Base-by-base conservation (phyloP, 2,888 invertebrate species). In the Harmothoe impar region DNA sequence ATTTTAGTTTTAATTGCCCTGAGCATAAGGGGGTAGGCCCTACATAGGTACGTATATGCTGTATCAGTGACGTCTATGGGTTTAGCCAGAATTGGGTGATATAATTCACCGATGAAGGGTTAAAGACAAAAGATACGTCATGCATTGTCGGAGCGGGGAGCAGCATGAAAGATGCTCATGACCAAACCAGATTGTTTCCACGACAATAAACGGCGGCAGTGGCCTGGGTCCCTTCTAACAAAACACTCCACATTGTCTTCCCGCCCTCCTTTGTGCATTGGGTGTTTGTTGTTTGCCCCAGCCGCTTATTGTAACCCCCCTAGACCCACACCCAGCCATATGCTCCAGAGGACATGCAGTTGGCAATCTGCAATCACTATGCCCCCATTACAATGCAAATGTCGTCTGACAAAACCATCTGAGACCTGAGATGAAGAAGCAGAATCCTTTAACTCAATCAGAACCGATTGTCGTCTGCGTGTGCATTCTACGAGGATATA, bases 161-260 rank as follows among this genome's bases (percentile, higher is more conserved):
- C 43, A 81, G 33, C 3, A 35, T 35, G 43, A 43, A 81, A 35
- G 81, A 33, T 81, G 81, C 35, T 81, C 81, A 35, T 23, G 81
- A 81, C 81, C 43, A 43, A 43, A n/a, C 35, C 35, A 33, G 35
- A 81, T 81, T 81, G 81, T 81, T 81, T 81, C 35, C 81, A 81
- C 15, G 20, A 81, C 81, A 81, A 81, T 81, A 81, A 72, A 43
- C 72, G 3, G 23, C 72, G 72, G 29, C 72, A 29, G 25, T 15
- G 81, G 81, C 43, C n/a, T 10, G 35, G 43, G 72, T 43, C 17
- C 23, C 43, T 35, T 81, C 33, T 81, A 81, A 81, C 43, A 33
- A 81, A 81, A 33, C 20, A 81, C 20, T 12, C 43, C 77, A 33
- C 31, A 81, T 81, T 81, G 81, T 81, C 35, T 35, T 35, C 10